Base-by-base conservation (phyloP, 2,797 vertebrate genomes). In the Hippopotamyrus pictus region DNA sequence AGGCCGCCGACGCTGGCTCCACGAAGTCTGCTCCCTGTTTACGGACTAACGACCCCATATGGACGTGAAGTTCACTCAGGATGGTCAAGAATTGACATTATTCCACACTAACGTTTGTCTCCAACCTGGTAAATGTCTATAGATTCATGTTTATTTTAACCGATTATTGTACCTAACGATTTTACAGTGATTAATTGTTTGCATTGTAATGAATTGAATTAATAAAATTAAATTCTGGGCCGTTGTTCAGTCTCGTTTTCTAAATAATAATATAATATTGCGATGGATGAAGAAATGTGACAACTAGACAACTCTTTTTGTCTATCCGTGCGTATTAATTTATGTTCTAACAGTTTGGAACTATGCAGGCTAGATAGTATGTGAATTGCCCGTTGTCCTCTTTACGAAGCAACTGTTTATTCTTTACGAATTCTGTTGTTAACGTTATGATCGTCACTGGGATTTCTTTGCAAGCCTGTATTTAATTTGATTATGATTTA, bases 11-110 rank as follows among this genome's bases (percentile, higher is more conserved):
- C 90, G 91, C 91, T 48, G 96, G 95, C 95, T 96, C 96, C 96
- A 93, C 85, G 90, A 89, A 93, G 96, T 96, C 95, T 96, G 94
- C 89, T 54, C 83, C 91, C 86, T 95, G 94, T 94, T 69, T 94
- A 92, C 90, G 51, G 25, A 88, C 73, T 73, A 83, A 83, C 53
- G 76, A 90, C 84, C 33, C 48, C 41, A 25, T 65, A 50, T 76
- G 48, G 89, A 59, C 48, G 59, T 73, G 46, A 87, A 89, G 83
- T 76, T 89, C 83, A 44, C 33, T 73, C 89, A 11, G 62, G 25
- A 29, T 85, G 33, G 7, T n/a, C 22, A 29, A 51, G 82, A 59
- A 79, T 54, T 29, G 54, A 17, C 19, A 89, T 85, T 84, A 85
- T 86, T 86, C 88, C 9, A 41, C 17, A 41, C 59, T 44, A 89